phyloP scores from a whole-genome alignment of 2,797 vertebrate species.

The Adelosebastes latens region DNA sequence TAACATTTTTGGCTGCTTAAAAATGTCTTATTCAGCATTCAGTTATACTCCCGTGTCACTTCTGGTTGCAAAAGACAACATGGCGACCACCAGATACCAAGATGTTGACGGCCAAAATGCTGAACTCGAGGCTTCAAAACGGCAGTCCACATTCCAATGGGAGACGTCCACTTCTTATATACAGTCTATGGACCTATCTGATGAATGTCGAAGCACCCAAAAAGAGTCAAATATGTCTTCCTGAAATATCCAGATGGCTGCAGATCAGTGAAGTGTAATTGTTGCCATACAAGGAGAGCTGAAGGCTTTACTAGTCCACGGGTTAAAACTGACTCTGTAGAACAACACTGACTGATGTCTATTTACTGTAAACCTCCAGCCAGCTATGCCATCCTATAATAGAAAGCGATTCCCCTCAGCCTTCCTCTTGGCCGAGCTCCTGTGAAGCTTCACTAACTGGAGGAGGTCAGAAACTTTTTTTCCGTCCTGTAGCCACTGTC shows the following conservation, averaged over 20 bases:
- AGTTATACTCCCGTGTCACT: too few relatives aligned
- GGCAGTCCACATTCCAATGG: too few relatives aligned
- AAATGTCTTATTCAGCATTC: too few relatives aligned
- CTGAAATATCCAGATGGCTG: not conserved
- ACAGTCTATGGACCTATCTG: not conserved
- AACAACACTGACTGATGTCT: not conserved
- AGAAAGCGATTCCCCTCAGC: not conserved
- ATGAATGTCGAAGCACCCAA: not conserved
- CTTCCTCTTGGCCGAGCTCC: not conserved
- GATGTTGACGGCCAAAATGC: too few relatives aligned
- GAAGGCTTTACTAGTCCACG: not conserved
- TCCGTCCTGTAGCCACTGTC: not conserved
- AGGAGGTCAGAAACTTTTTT: not conserved
- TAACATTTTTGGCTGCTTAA: too few relatives aligned
- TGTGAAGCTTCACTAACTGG: not conserved
- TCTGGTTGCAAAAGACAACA: too few relatives aligned
- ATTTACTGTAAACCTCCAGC: constrained; percentile 33
- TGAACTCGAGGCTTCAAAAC: too few relatives aligned
- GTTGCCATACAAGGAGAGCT: constrained; percentile 33
- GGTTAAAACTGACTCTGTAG: not conserved
- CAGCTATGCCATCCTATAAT: not conserved
- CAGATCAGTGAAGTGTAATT: not conserved
- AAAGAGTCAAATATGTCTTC: not conserved
- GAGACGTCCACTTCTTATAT: too few relatives aligned
- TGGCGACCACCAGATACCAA: too few relatives aligned